phyloP scores from a whole-genome alignment of 2,113 vertebrate species.

The Cyanocitta stelleri region DNA sequence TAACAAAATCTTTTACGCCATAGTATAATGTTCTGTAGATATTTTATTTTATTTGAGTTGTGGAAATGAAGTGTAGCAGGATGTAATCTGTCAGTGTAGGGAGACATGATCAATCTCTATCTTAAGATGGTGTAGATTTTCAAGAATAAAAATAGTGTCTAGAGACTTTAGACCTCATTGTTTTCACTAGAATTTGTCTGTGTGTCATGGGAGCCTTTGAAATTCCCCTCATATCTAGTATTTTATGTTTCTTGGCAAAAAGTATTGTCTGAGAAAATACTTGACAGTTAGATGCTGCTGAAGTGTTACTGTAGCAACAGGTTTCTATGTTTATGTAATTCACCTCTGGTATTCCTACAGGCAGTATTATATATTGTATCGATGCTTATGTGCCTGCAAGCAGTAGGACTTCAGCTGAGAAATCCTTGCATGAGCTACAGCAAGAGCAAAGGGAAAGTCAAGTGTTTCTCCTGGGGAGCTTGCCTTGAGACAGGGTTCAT shows the following conservation, averaged over 20 bases:
- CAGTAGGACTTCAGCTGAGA: neutral
- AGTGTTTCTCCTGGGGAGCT: neutral
- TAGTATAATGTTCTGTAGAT: neutral
- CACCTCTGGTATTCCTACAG: neutral
- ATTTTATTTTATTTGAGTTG: neutral
- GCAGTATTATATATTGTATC: neutral
- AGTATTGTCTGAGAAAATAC: neutral
- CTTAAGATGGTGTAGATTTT: neutral
- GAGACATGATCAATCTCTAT: neutral
- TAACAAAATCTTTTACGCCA: neutral
- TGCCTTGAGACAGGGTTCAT: neutral
- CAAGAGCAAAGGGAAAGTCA: neutral
- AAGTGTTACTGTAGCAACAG: neutral
- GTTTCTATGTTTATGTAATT: neutral
- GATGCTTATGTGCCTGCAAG: neutral
- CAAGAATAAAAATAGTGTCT: neutral
- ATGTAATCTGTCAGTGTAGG: neutral
- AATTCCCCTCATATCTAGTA: neutral
- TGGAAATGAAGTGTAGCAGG: neutral
- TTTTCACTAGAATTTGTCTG: neutral
- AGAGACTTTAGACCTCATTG: neutral
- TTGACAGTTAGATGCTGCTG: neutral
- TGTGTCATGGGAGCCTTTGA: neutral
- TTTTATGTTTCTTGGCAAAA: neutral
- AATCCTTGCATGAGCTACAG: neutral